Base-by-base conservation (phyloP, 2,113 vertebrate genomes). In the Hemibagrus wyckioides region DNA sequence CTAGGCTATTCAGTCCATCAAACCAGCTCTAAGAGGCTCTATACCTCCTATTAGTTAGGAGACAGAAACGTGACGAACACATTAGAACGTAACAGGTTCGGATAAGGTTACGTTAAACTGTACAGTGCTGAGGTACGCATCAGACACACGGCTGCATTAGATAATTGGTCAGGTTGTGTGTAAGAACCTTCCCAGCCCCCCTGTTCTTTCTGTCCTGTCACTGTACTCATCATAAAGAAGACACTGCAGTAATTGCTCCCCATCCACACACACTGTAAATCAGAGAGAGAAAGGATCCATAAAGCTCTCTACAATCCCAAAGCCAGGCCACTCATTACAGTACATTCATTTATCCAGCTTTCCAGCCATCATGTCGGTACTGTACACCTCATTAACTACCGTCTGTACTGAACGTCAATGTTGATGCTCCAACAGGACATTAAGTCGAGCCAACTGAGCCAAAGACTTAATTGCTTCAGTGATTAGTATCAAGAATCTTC, bases 181-280 rank as follows among this genome's bases (percentile, higher is more conserved):
- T 92, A 93, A 93, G 93, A 91, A 91, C 93, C 93, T 91, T 90
- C 90, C 91, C 86, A 88, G 84, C 92, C 92, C 90, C n/a, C 90
- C 54, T 3, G 59, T 69, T 86, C 77, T 71, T 91, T 93, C 91
- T 90, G 92, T 50, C 92, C 92, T 89, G n/a, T 90, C 92, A 39
- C 69, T 77, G 92, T 92, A 93, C 93, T 92, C 91, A 91, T 93
- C 93, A 93, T 94, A 94, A 93, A 93, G 90, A 88, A 93, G 93
- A 92, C 90, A 92, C 92, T 93, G 94, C 93, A 92, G 94, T 95
- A 95, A 95, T 94, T 95, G 94, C 93, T 90, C 81, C 80, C 90
- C 93, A 91, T 92, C 93, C 91, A 91, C 91, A 93, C 94, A 93
- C 92, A 91, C 92, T 90, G 94, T 95, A 95, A 95, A 96, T 95